phyloP scores from a whole-genome alignment of 1,140 invertebrate species.

The Heliconius congener region DNA sequence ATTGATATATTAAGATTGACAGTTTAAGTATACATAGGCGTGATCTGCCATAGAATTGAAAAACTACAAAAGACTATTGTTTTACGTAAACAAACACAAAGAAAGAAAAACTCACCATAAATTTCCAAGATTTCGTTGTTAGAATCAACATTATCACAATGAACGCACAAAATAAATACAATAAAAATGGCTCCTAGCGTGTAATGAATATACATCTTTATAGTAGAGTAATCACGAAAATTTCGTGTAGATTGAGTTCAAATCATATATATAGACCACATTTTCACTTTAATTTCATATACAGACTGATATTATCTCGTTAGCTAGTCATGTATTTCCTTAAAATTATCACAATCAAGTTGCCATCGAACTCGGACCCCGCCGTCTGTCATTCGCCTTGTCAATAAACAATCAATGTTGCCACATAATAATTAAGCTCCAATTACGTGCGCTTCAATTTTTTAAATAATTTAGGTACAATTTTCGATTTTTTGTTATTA shows the following conservation, averaged over 20 bases:
- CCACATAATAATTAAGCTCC: conserved; percentile 21
- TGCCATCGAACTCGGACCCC: conserved; percentile 71
- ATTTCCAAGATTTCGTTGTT: conserved; percentile 76
- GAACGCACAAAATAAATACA: conserved; percentile 80
- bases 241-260: conserved; percentile 57
- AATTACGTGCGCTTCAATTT: not conserved
- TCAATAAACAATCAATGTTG: conserved; percentile 78
- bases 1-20: conserved; percentile 32
- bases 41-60: conserved; percentile 17
- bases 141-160: conserved; percentile 77
- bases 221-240: conserved; percentile 57
- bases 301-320: conserved; percentile 61
- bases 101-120: conserved; percentile 63
- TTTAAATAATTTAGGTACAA: too few relatives aligned
- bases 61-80: not conserved
- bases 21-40: conserved; percentile 34
- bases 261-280: conserved; percentile 69
- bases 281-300: conserved; percentile 65
- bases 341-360: conserved; percentile 66
- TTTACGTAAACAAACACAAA: not conserved
- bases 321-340: conserved; percentile 67
- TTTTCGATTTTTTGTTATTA: too few relatives aligned
- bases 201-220: conserved; percentile 76
- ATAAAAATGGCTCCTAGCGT: conserved; percentile 79
- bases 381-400: conserved; percentile 77